Evolutionary conservation across 2,797 vertebrate genomes (phyloP).

Genomic region (Kryptopterus vitreolus): DNA sequence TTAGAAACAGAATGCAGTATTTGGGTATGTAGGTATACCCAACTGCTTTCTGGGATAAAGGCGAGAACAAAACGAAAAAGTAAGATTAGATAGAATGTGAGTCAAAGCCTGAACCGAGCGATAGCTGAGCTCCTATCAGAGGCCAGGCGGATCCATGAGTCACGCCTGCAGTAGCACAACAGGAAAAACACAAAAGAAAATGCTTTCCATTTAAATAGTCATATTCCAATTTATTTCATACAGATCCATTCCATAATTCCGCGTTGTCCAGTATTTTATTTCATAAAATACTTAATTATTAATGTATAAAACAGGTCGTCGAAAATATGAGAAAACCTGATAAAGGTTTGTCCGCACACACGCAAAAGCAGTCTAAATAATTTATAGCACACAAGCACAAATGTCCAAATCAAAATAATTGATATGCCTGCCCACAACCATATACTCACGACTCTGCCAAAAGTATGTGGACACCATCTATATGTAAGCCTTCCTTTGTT

Average conservation of each 20-base stretch:
- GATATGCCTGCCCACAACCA: not conserved
- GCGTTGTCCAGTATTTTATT: too few relatives aligned
- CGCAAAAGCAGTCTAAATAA: not conserved
- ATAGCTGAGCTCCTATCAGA: slow-evolving; percentile 26
- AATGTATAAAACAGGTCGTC: not conserved
- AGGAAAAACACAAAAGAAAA: not conserved
- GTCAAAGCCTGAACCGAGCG: slow-evolving; percentile 8
- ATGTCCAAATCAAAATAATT: slow-evolving; percentile 26
- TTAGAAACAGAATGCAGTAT: not conserved
- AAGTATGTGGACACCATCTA: not conserved
- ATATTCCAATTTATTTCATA: not conserved
- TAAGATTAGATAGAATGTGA: slow-evolving; percentile 34
- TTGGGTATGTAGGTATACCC: not conserved
- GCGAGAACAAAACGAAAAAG: slow-evolving; percentile 18
- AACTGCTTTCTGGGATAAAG: slow-evolving; percentile 14
- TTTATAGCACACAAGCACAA: slow-evolving; percentile 9
- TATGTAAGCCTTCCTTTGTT: too few relatives aligned
- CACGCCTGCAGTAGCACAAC: not conserved
- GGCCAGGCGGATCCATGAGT: slow-evolving; percentile 12
- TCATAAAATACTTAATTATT: not conserved
- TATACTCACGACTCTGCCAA: not conserved
- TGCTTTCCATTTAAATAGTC: not conserved
- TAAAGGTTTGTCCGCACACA: not conserved
- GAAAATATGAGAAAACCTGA: not conserved
- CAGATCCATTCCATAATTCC: not conserved